Evolutionary conservation across 2,113 vertebrate genomes (phyloP).

Genomic region (Amphiprion ocellaris): DNA sequence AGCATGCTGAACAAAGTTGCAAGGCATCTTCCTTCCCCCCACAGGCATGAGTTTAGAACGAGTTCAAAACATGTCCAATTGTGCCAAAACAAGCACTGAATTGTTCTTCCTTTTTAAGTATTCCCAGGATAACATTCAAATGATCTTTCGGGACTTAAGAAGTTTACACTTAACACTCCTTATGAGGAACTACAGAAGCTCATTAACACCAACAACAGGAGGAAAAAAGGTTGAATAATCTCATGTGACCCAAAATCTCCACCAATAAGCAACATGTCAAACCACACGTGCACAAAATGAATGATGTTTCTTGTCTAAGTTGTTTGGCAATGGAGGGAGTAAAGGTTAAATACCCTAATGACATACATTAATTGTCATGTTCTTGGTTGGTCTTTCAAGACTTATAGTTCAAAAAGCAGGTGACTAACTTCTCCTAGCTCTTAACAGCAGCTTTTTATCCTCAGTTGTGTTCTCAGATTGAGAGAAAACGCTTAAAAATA

Average conservation of each 20-base stretch:
- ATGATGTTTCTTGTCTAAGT: background rate
- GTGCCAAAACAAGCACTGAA: constrained; percentile 69
- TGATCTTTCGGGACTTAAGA: constrained; percentile 23
- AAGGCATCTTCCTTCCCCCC: constrained; percentile 29
- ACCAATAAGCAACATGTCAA: background rate
- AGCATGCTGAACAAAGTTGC: constrained; percentile 49
- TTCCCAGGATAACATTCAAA: constrained; percentile 48
- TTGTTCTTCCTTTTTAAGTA: constrained; percentile 64
- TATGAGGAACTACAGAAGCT: background rate
- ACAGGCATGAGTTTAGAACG: constrained; percentile 39
- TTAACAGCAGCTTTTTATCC: no score
- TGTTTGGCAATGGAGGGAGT: no score
- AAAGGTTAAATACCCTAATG: no score
- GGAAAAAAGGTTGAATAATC: constrained; percentile 9
- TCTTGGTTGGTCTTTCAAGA: no score
- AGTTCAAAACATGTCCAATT: constrained; percentile 48
- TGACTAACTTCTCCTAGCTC: no score
- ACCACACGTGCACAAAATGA: background rate
- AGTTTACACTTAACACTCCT: background rate
- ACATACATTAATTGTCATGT: no score
- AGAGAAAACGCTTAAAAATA: background rate
- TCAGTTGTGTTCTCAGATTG: background rate
- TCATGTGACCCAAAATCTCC: background rate
- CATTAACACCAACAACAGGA: background rate
- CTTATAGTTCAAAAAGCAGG: no score